A percentile compares a stretch with the other conserved stretches of the same genome.
These are phyloP conservation scores for Syngnathus scovelli DNA, from an alignment of 2,113 vertebrate genomes.

Conservation along the genomic window DNA sequence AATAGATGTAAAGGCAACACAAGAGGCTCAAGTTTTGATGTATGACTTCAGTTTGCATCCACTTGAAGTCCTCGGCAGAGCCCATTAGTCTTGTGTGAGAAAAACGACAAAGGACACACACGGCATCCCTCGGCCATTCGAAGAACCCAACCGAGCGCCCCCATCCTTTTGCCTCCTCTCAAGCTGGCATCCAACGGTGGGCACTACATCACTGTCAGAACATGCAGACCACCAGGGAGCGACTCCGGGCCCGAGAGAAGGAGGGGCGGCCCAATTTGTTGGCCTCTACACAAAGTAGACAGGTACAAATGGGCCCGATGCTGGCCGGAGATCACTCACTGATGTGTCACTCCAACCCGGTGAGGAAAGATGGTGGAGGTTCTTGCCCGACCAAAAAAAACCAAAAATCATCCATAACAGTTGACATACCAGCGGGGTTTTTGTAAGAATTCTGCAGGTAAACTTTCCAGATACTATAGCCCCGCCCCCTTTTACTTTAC, in stretches of 20 bases:
- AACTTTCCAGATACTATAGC: too few relatives aligned
- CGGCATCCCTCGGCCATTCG: conserved; percentile 49
- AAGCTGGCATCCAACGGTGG: conserved; percentile 72
- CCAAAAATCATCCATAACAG: background rate
- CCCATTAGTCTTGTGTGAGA: conserved; percentile 67
- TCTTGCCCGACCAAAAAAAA: background rate
- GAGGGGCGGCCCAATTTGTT: conserved; percentile 59
- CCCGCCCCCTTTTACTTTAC: too few relatives aligned
- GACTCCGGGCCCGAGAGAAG: conserved; percentile 46
- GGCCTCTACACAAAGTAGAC: conserved; percentile 53
- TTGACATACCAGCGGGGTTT: background rate
- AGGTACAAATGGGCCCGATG: conserved; percentile 57
- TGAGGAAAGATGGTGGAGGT: background rate
- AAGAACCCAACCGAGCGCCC: conserved; percentile 44
- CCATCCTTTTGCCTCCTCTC: conserved; percentile 30
- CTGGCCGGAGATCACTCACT: conserved; percentile 44
- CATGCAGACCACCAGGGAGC: conserved; percentile 74
- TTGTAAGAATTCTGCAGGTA: too few relatives aligned
- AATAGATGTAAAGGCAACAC: conserved; percentile 30
- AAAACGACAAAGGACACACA: conserved; percentile 39
- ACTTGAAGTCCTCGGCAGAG: conserved; percentile 58
- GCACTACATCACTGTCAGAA: conserved; percentile 83
- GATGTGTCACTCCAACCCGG: conserved; percentile 27
- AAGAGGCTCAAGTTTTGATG: conserved; percentile 48
- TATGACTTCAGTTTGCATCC: conserved; percentile 54